A percentile compares a stretch with the other conserved stretches of the same genome.
Evolutionary conservation across 2,888 invertebrate species (phyloP).

Genomic region (Notodonta ziczac): DNA sequence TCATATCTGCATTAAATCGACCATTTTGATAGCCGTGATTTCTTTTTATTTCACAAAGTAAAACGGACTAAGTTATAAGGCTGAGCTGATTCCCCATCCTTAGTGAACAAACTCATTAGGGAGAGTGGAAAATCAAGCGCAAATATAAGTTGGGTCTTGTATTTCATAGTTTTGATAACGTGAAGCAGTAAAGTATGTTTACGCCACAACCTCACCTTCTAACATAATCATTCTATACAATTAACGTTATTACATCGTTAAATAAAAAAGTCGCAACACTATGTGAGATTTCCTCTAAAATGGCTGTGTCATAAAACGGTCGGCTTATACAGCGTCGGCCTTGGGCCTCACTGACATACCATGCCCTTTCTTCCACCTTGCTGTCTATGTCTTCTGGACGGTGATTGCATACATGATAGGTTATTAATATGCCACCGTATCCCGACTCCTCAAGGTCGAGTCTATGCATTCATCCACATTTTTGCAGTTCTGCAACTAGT

Average conservation of each 20-base stretch:
- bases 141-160: too few species aligned
- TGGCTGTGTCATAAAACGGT: conserved; percentile 40
- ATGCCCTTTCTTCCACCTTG: conserved; percentile 83
- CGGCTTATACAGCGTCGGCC: conserved; percentile 64
- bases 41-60: too few species aligned
- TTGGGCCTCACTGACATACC: conserved; percentile 73
- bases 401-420: conserved; percentile 77
- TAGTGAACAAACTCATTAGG: too few species aligned
- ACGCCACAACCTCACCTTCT: conserved; percentile 51
- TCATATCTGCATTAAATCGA: too few species aligned
- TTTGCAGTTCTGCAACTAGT: conserved; percentile 27
- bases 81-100: too few species aligned
- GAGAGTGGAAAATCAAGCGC: too few species aligned
- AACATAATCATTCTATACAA: conserved; percentile 61
- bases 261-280: conserved; percentile 40
- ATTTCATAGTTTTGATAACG: background rate
- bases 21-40: too few species aligned
- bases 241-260: conserved; percentile 52
- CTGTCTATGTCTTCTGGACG: conserved; percentile 76
- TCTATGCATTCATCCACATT: conserved; percentile 59
- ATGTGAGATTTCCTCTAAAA: conserved; percentile 41
- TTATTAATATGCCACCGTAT: conserved; percentile 78
- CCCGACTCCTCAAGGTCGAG: conserved; percentile 64
- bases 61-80: too few species aligned
- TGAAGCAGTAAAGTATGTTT: background rate